Evolutionary conservation across 2,888 invertebrate genomes (phyloP).

Genomic region (Yponomeuta malinellus): DNA sequence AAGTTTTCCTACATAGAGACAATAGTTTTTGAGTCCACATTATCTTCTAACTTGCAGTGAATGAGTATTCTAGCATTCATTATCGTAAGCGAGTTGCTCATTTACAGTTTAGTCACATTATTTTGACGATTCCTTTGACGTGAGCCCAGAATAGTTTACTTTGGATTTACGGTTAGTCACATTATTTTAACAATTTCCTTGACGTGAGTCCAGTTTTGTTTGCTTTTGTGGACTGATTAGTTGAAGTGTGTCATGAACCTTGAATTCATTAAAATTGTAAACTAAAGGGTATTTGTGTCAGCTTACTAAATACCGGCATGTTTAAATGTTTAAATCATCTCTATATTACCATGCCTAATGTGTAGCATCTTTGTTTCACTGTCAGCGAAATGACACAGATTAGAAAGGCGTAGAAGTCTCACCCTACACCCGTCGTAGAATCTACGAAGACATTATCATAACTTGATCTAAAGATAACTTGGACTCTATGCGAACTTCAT

Average conservation of each 20-base stretch:
- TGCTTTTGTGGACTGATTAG: no score
- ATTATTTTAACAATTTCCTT: no score
- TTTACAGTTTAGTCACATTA: neutral
- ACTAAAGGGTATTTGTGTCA: neutral
- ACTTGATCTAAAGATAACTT: no score
- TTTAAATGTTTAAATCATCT: neutral
- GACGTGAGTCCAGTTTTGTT: no score
- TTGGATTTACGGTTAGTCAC: no score
- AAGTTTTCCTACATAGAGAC: neutral
- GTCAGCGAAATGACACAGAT: neutral
- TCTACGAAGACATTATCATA: no score
- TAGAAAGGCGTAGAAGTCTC: neutral
- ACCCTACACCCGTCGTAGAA: neutral
- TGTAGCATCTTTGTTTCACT: neutral
- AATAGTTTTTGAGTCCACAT: neutral
- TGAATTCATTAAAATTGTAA: no score
- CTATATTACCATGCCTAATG: neutral
- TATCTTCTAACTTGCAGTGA: neutral
- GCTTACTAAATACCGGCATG: neutral
- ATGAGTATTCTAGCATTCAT: neutral
- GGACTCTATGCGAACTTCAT: no score
- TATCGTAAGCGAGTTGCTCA: neutral
- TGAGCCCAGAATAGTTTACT: neutral
- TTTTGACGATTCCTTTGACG: neutral
- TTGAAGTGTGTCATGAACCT: no score